Evolutionary conservation across 2,113 vertebrate species (phyloP).

Genomic region (Amblyornis subalaris): DNA sequence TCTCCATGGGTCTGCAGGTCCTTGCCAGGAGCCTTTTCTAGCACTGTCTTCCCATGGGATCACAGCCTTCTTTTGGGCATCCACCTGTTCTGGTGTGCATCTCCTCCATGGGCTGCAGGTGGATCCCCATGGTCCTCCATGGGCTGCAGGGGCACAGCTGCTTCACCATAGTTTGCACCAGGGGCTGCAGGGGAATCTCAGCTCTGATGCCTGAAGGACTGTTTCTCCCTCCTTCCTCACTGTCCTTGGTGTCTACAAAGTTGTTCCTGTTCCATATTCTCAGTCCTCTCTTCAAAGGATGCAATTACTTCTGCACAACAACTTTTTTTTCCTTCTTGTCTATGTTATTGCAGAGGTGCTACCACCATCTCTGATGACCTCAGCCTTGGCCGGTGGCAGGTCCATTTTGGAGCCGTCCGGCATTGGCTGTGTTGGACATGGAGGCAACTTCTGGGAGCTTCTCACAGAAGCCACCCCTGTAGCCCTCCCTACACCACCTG

Average conservation of each 20-base stretch:
- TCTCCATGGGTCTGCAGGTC: background rate
- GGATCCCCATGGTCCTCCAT: background rate
- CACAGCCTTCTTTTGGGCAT: background rate
- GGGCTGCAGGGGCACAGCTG: background rate
- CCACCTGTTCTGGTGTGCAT: fast-evolving
- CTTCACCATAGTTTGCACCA: background rate
- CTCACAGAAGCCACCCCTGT: background rate
- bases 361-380: background rate
- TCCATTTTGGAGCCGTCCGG: background rate
- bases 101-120: background rate
- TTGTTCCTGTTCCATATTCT: background rate
- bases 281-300: background rate
- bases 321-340: background rate
- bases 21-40: background rate
- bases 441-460: background rate
- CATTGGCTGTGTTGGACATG: background rate
- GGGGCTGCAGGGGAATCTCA: background rate
- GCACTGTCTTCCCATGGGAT: background rate
- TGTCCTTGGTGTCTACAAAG: background rate
- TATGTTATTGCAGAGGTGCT: background rate
- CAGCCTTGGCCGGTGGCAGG: background rate
- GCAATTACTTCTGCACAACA: background rate
- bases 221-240: background rate
- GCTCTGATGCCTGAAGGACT: background rate
- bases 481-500: background rate